Evolutionary conservation across 2,113 vertebrate genomes (phyloP).

Genomic region (Gavia stellata): DNA sequence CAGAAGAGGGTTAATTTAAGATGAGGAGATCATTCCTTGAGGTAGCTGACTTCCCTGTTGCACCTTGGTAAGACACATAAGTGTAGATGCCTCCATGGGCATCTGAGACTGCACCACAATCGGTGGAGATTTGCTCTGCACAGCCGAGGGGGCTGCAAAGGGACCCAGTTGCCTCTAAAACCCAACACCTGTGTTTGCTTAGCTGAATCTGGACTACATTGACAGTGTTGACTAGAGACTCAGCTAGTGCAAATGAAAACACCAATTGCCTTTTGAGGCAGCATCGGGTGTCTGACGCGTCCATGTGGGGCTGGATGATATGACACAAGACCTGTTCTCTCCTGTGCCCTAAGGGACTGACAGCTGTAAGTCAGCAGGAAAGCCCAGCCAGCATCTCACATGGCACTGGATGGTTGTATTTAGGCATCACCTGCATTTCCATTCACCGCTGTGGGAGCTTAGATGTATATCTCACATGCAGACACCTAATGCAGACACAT

Average conservation of each 20-base stretch:
- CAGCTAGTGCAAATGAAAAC: not conserved
- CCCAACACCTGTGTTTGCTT: not conserved
- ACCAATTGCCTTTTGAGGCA: not conserved
- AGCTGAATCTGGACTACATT: not conserved
- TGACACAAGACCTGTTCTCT: not conserved
- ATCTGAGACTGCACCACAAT: not conserved
- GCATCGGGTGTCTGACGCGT: not conserved
- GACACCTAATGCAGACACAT: not conserved
- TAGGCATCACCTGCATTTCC: not conserved
- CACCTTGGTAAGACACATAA: not conserved
- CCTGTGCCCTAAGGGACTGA: not conserved
- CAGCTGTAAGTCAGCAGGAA: not conserved
- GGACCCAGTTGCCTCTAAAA: not conserved
- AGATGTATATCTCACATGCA: not conserved
- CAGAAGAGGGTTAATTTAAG: not conserved
- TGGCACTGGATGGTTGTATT: not conserved
- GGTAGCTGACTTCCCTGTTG: not conserved
- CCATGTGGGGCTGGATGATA: accelerated
- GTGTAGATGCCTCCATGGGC: not conserved
- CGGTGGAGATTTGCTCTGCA: not conserved
- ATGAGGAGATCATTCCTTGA: not conserved
- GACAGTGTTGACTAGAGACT: not conserved
- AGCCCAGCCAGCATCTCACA: not conserved
- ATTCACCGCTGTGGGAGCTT: not conserved
- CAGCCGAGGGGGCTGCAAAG: not conserved